phyloP scores from a whole-genome alignment of 2,113 vertebrate genomes.

The Phasianus colchicus region DNA sequence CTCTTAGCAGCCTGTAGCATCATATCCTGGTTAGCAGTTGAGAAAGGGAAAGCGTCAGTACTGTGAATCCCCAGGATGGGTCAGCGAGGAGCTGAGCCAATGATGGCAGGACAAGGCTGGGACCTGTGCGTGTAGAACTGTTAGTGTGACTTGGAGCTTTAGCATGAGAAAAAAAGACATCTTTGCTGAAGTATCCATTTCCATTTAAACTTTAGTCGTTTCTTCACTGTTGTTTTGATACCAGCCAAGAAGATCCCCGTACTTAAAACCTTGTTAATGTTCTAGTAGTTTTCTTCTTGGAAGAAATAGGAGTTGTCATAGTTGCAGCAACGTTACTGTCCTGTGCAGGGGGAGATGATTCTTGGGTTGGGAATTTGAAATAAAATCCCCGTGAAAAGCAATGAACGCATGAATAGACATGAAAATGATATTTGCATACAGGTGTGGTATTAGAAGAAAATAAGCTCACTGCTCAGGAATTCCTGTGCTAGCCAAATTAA shows the following conservation, averaged over 20 bases:
- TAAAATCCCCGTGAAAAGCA: background rate
- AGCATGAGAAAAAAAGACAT: background rate
- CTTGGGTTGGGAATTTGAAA: background rate
- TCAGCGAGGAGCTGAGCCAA: background rate
- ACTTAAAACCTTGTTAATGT: background rate
- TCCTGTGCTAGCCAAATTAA: slow-evolving; percentile 49
- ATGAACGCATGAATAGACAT: slow-evolving; percentile 25
- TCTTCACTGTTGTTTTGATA: background rate
- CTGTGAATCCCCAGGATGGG: background rate
- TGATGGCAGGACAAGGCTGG: background rate
- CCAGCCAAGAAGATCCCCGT: background rate
- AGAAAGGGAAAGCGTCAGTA: background rate
- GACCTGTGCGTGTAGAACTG: background rate
- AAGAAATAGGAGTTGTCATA: background rate
- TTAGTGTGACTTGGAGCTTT: background rate
- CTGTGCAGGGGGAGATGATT: background rate
- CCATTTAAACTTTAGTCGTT: background rate
- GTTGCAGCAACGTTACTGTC: background rate
- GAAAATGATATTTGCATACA: slow-evolving; percentile 53
- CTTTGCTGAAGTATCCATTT: background rate
- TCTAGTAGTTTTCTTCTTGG: background rate
- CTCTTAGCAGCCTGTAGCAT: background rate
- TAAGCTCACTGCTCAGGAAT: slow-evolving; percentile 49
- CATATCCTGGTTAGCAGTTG: background rate
- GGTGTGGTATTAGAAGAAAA: slow-evolving; percentile 49